Evolutionary conservation across 2,797 vertebrate genomes (phyloP), one percentile per base, ranked within the genome.

Genomic region (Eidolon dupreanum): DNA sequence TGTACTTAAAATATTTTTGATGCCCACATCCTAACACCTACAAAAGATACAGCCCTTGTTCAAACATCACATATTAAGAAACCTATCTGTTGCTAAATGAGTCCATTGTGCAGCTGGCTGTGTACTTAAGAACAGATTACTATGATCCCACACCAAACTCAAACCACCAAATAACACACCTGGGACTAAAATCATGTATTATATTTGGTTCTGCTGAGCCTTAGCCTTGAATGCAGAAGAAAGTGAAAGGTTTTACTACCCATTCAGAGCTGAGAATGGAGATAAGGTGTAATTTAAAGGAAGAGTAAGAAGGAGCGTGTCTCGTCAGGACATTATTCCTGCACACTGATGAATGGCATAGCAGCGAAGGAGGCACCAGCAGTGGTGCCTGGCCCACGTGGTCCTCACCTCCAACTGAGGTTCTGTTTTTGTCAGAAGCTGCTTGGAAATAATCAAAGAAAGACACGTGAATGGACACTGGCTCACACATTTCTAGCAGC

Each of bases 1-100:
- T 36, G 36, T 87, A 93, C 88, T 97, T 95, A 85, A 97, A 97
- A 96, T 94, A 97, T 94, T 97, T 96, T 87, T 92, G 83, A 97
- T 97, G 94, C 96, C 96, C 96, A 97, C 94, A 97, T 96, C 88
- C 96, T 97, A 95, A 97, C 96, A 97, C 93, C 96, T 96, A 97
- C 94, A 97, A 97, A 93, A 97, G 95, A 97, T 95, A 96, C 22
- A 74, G 91, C 46, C 93, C 94, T 93, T 97, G 94, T 97, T 97
- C 96, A 97, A 95, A 97, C 96, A 96, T 95, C 94, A 89, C 96
- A 82, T 93, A 91, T 96, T 95, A 97, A 97, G 96, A 97, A 97
- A 96, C 94, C 94, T 97, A 97, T 97, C 96, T 94, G 96, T 90
- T 96, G 94, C 96, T 97, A 97, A 97, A 95, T 97, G 96, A 97